Evolutionary conservation across 64 coral and sea anemone genomes (phyloP).

Genomic region (Stichodactyla mertensii): DNA sequence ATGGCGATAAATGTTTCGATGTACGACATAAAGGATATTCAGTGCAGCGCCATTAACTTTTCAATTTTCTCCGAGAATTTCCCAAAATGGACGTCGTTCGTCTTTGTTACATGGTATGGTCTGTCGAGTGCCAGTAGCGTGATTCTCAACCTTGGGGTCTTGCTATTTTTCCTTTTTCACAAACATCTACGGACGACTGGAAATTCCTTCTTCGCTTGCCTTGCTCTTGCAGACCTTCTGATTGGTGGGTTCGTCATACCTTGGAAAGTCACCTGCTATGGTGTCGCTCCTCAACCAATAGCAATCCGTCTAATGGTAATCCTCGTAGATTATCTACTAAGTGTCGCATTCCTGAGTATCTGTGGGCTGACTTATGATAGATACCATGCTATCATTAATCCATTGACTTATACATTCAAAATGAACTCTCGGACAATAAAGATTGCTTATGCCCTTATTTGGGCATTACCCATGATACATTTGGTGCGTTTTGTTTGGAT

Average conservation of each 20-base stretch:
- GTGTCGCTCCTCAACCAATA: not conserved
- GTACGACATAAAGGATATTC: not conserved
- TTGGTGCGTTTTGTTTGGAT: slow-evolving; percentile 20
- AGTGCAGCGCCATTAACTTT: not conserved
- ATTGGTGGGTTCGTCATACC: slow-evolving; percentile 27
- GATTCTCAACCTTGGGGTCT: slow-evolving; percentile 13
- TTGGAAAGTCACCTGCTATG: slow-evolving; percentile 18
- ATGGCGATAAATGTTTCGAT: no score
- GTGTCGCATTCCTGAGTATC: slow-evolving; percentile 24
- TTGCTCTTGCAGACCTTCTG: slow-evolving; percentile 34
- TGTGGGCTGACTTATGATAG: slow-evolving; percentile 36
- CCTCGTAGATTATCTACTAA: slow-evolving; percentile 16
- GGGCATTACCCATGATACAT: slow-evolving; percentile 23
- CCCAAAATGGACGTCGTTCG: not conserved
- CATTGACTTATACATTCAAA: slow-evolving; percentile 17
- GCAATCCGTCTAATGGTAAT: not conserved
- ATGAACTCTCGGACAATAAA: not conserved
- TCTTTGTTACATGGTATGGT: slow-evolving; percentile 16
- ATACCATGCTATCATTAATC: slow-evolving; percentile 32
- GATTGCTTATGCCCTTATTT: slow-evolving; percentile 14
- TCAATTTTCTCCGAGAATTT: not conserved
- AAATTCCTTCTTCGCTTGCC: slow-evolving; percentile 20
- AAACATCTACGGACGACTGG: slow-evolving; percentile 14
- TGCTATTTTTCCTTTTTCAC: slow-evolving; percentile 7
- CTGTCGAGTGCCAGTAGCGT: not conserved